phyloP scores from a whole-genome alignment of 1,140 invertebrate genomes.

The Antheraea mylitta region DNA sequence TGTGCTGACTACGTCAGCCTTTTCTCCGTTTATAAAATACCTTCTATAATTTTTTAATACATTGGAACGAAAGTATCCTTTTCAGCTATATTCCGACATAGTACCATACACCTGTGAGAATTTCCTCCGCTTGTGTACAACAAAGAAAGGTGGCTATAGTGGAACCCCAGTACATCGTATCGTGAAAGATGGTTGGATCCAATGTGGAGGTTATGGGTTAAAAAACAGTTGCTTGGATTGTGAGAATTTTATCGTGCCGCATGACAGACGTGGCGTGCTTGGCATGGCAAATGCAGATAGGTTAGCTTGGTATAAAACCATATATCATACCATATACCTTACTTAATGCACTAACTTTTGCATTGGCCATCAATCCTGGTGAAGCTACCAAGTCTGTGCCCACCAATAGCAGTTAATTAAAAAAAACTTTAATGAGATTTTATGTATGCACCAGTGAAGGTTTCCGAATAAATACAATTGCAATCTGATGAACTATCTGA shows the following conservation, averaged over 20 bases:
- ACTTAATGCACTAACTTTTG: no score
- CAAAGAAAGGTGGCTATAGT: constrained; percentile 59
- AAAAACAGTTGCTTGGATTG: constrained; percentile 60
- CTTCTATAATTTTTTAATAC: not conserved
- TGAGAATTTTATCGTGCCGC: constrained; percentile 79
- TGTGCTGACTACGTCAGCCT: no score
- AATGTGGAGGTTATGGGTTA: constrained; percentile 73
- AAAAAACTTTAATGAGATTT: no score
- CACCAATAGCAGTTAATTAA: no score
- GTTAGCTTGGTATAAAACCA: no score
- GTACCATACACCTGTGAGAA: constrained; percentile 75
- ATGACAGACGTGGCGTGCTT: constrained; percentile 75
- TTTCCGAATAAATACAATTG: no score
- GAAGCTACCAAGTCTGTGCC: no score
- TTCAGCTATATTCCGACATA: constrained; percentile 75
- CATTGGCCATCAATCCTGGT: no score
- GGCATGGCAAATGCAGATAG: constrained; percentile 78
- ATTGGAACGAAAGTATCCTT: not conserved
- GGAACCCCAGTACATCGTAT: constrained; percentile 75
- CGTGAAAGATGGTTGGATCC: constrained; percentile 76
- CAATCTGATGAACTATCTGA: no score
- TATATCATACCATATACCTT: no score
- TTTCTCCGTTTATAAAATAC: no score
- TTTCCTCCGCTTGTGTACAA: constrained; percentile 70
- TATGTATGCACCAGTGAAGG: no score